phyloP scores from a whole-genome alignment of 2,888 invertebrate species.

The Ctena decussata region DNA sequence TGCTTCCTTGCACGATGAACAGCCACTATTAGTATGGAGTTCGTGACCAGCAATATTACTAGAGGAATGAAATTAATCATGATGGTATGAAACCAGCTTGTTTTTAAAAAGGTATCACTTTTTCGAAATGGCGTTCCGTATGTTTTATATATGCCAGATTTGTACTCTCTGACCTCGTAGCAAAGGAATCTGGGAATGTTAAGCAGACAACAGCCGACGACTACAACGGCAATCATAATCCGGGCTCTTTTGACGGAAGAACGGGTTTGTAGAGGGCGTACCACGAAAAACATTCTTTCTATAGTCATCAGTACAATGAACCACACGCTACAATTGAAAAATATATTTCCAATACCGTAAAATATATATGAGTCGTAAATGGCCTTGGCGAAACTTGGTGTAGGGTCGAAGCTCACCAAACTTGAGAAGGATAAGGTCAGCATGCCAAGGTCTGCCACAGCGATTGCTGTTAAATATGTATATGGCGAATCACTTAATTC shows the following conservation, averaged over 20 bases:
- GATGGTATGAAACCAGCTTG: constrained; percentile 76
- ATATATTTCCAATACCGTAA: constrained; percentile 80
- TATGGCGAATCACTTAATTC: constrained; percentile 83
- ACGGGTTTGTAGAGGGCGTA: constrained; percentile 76
- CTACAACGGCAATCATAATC: constrained; percentile 66
- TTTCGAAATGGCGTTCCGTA: constrained; percentile 68
- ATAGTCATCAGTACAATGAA: constrained; percentile 81
- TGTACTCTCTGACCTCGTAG: constrained; percentile 50
- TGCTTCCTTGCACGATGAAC: constrained; percentile 72
- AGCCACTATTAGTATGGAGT: constrained; percentile 72
- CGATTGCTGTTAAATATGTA: constrained; percentile 81
- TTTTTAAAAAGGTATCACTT: constrained; percentile 55
- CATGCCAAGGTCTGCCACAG: constrained; percentile 77
- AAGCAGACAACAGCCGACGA: constrained; percentile 70
- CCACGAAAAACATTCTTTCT: constrained; percentile 81
- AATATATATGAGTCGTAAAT: constrained; percentile 79
- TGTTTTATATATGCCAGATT: constrained; percentile 20
- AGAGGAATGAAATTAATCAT: constrained; percentile 79
- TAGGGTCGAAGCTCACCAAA: constrained; percentile 49
- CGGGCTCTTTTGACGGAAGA: constrained; percentile 75
- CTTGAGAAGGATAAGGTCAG: constrained; percentile 74
- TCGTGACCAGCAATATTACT: constrained; percentile 72
- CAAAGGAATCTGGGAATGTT: constrained; percentile 78
- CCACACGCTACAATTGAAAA: constrained; percentile 80
- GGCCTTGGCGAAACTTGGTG: constrained; percentile 67